These are phyloP conservation scores for Procambarus virginalis DNA, from an alignment of 1,140 invertebrate genomes.

Conservation along the genomic window DNA sequence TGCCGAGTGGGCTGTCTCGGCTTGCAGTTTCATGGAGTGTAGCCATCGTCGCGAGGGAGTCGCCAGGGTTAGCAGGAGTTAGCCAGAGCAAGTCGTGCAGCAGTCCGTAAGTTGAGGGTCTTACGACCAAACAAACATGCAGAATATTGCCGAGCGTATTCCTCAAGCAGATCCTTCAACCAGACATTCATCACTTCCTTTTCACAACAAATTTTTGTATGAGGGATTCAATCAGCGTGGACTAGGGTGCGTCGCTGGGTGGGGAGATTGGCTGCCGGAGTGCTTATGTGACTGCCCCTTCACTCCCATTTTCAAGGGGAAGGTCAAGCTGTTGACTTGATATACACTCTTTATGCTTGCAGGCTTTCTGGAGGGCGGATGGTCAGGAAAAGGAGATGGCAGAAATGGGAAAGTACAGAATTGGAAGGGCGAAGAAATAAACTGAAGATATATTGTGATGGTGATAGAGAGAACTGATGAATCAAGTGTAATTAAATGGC, in stretches of 20 bases:
- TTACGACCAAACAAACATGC: too few relatives aligned
- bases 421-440: neutral
- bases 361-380: neutral
- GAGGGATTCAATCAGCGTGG: neutral
- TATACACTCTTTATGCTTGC: neutral
- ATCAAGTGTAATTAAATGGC: too few relatives aligned
- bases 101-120: too few relatives aligned
- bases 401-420: neutral
- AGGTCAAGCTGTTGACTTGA: neutral
- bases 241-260: neutral
- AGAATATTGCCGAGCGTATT: neutral
- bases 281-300: neutral
- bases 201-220: neutral
- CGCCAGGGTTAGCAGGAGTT: too few relatives aligned
- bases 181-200: neutral
- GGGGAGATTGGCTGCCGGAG: neutral
- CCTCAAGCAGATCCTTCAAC: neutral
- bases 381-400: neutral
- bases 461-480: too few relatives aligned
- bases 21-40: too few relatives aligned
- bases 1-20: too few relatives aligned
- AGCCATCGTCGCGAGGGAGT: too few relatives aligned
- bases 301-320: neutral
- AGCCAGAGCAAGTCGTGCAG: too few relatives aligned
- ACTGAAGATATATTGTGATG: neutral